Percentiles rank a stretch among this genome's conserved stretches.
phyloP scores from a whole-genome alignment of 2,888 invertebrate species.

The Oscheius sp. region DNA sequence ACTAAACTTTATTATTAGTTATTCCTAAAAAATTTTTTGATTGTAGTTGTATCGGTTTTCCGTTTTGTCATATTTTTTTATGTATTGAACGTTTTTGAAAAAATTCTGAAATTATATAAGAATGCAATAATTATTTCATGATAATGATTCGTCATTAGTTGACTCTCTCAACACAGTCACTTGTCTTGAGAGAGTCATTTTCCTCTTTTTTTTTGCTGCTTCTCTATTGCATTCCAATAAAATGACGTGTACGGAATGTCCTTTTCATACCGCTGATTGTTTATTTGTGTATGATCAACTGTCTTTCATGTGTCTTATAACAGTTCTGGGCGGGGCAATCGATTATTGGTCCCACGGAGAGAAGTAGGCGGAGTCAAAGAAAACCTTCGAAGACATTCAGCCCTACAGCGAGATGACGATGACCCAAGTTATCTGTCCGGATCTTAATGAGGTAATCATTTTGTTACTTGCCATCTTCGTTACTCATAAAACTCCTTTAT shows the following conservation, averaged over 20 bases:
- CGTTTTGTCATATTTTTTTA: no score
- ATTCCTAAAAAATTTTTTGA: not conserved
- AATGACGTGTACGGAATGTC: not conserved
- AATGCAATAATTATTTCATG: not conserved
- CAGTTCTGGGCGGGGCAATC: slow-evolving; percentile 16
- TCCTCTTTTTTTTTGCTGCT: not conserved
- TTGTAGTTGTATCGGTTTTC: not conserved
- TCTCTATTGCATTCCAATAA: not conserved
- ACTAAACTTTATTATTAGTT: no score
- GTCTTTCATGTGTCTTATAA: slow-evolving; percentile 3
- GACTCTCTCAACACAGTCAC: not conserved
- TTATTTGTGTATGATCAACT: slow-evolving; percentile 1
- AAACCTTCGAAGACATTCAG: slow-evolving; percentile 9
- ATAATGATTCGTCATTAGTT: not conserved
- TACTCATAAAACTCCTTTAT: not conserved
- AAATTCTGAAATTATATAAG: not conserved
- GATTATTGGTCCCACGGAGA: slow-evolving; percentile 18
- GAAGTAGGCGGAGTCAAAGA: no score
- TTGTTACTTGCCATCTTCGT: not conserved
- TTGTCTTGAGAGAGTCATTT: not conserved
- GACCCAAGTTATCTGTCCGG: slow-evolving; percentile 33
- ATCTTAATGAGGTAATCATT: slow-evolving; percentile 35
- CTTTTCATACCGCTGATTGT: not conserved
- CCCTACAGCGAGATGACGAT: slow-evolving; percentile 6
- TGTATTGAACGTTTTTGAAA: not conserved